Evolutionary conservation across 2,888 invertebrate genomes (phyloP).

Genomic region (Margaritifera margaritifera): DNA sequence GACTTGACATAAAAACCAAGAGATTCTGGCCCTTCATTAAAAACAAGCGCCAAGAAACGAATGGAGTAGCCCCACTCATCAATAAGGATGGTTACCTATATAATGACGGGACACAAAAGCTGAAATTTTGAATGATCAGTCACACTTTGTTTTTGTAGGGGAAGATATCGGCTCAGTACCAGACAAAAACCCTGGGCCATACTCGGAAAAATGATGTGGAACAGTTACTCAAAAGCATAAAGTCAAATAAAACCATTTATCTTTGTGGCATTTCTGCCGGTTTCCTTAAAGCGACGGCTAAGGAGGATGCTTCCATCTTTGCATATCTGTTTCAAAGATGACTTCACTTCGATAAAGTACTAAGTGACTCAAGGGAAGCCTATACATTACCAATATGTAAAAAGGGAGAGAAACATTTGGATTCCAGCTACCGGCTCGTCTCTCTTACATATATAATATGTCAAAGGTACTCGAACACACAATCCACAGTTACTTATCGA

Average conservation of each 20-base stretch:
- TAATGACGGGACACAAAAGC: slow-evolving; percentile 24
- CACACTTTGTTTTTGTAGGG: slow-evolving; percentile 22
- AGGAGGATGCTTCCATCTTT: slow-evolving; percentile 7
- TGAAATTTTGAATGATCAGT: slow-evolving; percentile 32
- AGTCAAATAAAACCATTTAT: slow-evolving; percentile 18
- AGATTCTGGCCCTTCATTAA: slow-evolving; percentile 33
- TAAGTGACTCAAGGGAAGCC: slow-evolving; percentile 20
- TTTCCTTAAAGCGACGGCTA: slow-evolving; percentile 10
- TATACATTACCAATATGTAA: slow-evolving; percentile 16
- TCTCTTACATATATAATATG: slow-evolving; percentile 26
- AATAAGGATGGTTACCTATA: slow-evolving; percentile 30
- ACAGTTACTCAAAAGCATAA: slow-evolving; percentile 9
- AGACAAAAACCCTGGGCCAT: slow-evolving; percentile 15
- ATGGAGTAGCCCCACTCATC: slow-evolving; percentile 23
- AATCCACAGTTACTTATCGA: slow-evolving; percentile 21
- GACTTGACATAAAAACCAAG: slow-evolving; percentile 13
- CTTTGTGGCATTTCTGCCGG: slow-evolving; percentile 8
- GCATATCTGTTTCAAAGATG: slow-evolving; percentile 14
- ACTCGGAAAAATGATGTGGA: slow-evolving; percentile 9
- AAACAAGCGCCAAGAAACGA: slow-evolving; percentile 23
- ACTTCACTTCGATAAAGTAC: slow-evolving; percentile 15
- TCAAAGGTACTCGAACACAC: slow-evolving; percentile 39
- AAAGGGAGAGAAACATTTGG: slow-evolving; percentile 15
- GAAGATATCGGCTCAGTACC: slow-evolving; percentile 22
- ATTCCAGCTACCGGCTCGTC: slow-evolving; percentile 33